Evolutionary conservation across 2,888 invertebrate species (phyloP).

Genomic region (Himalopsyche kuldschensis): DNA sequence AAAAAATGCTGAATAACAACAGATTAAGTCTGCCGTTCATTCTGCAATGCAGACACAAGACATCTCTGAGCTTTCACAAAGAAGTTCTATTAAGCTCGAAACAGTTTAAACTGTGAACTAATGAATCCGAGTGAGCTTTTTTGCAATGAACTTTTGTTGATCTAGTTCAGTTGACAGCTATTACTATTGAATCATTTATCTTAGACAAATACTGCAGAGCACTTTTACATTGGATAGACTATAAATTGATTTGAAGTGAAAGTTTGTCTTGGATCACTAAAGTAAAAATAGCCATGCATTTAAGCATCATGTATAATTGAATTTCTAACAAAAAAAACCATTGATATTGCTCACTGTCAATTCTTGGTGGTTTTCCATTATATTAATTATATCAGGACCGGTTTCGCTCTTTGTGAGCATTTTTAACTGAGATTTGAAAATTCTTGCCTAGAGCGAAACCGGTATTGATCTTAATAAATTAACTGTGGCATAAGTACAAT

Average conservation of each 20-base stretch:
- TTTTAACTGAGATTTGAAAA: too few species aligned
- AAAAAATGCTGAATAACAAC: not conserved
- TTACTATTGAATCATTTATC: slow-evolving; percentile 25
- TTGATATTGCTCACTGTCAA: too few species aligned
- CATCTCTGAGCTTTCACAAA: not conserved
- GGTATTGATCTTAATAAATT: too few species aligned
- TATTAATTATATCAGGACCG: too few species aligned
- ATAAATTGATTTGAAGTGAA: not conserved
- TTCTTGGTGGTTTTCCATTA: too few species aligned
- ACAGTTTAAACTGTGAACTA: slow-evolving; percentile 6
- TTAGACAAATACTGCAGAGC: not conserved
- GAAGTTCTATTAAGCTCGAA: not conserved
- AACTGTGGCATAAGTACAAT: too few species aligned
- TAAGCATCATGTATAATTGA: too few species aligned
- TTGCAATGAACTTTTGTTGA: slow-evolving; percentile 27
- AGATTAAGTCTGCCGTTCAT: not conserved
- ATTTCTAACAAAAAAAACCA: too few species aligned
- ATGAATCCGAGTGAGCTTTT: slow-evolving; percentile 11
- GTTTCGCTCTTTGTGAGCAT: too few species aligned
- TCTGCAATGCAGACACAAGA: not conserved
- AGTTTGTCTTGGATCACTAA: not conserved
- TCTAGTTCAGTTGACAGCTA: slow-evolving; percentile 37
- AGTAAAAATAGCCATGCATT: too few species aligned
- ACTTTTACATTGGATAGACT: not conserved
- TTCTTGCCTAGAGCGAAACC: too few species aligned